phyloP scores from a whole-genome alignment of 23 tunicate species.

The Botrylloides violaceus region DNA sequence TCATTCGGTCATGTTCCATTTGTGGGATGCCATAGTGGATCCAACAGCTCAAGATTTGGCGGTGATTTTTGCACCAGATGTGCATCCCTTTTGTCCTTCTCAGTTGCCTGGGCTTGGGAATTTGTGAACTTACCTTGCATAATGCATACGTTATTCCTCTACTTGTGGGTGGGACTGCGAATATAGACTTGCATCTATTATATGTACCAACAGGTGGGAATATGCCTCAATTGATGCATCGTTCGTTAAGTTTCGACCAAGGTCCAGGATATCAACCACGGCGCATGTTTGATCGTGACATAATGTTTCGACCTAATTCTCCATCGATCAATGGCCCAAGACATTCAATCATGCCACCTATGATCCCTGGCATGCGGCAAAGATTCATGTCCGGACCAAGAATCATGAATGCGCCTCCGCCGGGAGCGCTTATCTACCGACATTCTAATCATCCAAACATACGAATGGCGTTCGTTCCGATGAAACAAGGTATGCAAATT shows the following conservation, averaged over 20 bases:
- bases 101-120: too few relatives aligned
- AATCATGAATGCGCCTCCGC: conserved; percentile 16
- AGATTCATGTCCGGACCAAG: conserved; percentile 18
- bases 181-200: too few relatives aligned
- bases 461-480: conserved; percentile 25
- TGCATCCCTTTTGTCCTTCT: too few relatives aligned
- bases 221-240: conserved; percentile 16
- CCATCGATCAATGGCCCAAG: conserved; percentile 4
- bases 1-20: too few relatives aligned
- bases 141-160: too few relatives aligned
- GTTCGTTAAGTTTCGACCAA: conserved; percentile 43
- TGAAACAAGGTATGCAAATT: conserved; percentile 18
- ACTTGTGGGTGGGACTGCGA: too few relatives aligned
- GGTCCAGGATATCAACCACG: conserved; percentile 19
- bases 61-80: too few relatives aligned
- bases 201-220: conserved; percentile 16
- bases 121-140: too few relatives aligned
- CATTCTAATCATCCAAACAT: conserved; percentile 27
- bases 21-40: too few relatives aligned
- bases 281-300: conserved; percentile 18
- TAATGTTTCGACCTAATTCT: background rate
- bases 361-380: conserved; percentile 7
- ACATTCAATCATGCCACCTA: background rate
- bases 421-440: conserved; percentile 20
- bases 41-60: too few relatives aligned